phyloP scores from a whole-genome alignment of 2,113 vertebrate species.

The Theropithecus gelada region DNA sequence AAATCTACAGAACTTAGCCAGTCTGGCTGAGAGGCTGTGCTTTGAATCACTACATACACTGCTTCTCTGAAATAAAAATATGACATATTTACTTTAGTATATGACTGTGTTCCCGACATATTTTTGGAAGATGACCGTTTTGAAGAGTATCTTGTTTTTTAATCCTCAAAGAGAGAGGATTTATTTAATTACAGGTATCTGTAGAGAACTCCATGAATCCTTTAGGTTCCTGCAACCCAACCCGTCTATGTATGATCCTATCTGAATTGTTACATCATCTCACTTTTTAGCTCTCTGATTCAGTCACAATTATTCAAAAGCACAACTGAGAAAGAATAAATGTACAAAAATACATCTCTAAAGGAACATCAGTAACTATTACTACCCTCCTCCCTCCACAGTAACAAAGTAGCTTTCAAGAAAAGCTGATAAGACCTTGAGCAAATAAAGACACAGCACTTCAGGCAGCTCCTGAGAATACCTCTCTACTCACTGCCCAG shows the following conservation, averaged over 20 bases:
- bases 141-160: background rate
- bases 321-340: background rate
- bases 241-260: accelerated
- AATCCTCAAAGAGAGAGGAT: background rate
- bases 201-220: background rate
- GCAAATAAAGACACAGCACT: background rate
- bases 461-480: background rate
- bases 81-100: background rate
- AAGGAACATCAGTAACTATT: background rate
- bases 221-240: background rate
- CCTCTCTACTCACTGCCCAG: background rate
- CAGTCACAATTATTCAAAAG: background rate
- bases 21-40: background rate
- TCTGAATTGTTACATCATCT: no score
- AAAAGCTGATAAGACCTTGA: background rate
- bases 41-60: background rate
- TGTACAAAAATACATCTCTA: background rate
- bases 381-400: no score
- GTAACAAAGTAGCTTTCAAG: background rate
- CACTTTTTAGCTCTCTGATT: background rate
- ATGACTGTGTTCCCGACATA: background rate
- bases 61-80: background rate
- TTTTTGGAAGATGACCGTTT: background rate
- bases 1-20: background rate
- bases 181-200: background rate